Conservation (phyloP, 2,113 vertebrate genomes). For the Tinamus guttatus region DNA sequence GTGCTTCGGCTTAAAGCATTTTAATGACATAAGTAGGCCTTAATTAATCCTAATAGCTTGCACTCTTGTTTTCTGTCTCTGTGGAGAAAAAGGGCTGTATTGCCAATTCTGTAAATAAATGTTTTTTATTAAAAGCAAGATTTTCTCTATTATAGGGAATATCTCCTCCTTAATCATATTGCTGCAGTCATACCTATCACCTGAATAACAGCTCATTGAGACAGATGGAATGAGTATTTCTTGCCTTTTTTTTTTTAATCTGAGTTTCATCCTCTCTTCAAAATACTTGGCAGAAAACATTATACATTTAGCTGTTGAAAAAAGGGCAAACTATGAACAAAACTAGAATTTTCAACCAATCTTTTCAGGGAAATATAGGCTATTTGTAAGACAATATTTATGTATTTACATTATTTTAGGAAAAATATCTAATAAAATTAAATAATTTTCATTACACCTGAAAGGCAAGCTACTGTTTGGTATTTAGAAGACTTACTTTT, state of each 20-base stretch:
- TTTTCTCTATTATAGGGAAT: not conserved
- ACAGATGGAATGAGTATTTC: not conserved
- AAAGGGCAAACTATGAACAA: not conserved
- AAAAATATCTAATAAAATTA: not conserved
- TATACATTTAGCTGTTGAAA: not conserved
- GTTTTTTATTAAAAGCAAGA: not conserved
- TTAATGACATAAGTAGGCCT: not conserved
- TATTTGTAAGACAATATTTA: not conserved
- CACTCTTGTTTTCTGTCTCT: not conserved
- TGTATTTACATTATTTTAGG: not conserved
- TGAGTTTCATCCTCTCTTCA: not conserved
- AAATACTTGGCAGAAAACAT: not conserved
- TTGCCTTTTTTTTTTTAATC: accelerated
- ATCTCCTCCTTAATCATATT: not conserved
- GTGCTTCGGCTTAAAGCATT: not conserved
- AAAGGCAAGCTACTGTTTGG: not conserved
- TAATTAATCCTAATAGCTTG: not conserved
- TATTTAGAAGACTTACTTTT: not conserved
- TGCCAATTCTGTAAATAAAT: not conserved
- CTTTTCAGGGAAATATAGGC: not conserved
- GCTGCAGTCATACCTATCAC: not conserved
- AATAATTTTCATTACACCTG: not conserved
- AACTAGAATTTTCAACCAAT: not conserved
- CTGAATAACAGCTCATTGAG: not conserved
- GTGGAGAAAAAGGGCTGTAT: not conserved